These are phyloP conservation scores for Acrocephalus kingi DNA, from an alignment of 2,113 vertebrate genomes.

Conservation along the genomic window DNA sequence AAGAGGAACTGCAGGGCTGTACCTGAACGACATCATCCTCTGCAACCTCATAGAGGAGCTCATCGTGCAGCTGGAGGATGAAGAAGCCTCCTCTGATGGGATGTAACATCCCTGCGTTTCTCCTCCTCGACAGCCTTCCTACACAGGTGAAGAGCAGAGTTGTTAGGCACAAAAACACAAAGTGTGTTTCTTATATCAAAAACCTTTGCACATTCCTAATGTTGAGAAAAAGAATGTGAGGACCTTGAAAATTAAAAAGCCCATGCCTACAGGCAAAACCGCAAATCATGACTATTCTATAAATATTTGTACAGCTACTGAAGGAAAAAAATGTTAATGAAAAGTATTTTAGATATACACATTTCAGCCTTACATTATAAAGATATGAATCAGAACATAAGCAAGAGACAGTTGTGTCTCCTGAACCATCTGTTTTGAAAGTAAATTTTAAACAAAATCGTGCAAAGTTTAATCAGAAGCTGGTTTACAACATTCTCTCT, in stretches of 20 bases:
- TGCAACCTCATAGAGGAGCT: constrained; percentile 93
- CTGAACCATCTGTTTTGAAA: constrained; percentile 45
- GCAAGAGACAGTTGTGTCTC: neutral
- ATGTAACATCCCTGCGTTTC: constrained; percentile 24
- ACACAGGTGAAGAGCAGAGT: neutral
- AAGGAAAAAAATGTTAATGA: constrained; percentile 5
- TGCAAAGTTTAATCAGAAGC: constrained; percentile 6
- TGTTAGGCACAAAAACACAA: neutral
- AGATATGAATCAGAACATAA: constrained; percentile 36
- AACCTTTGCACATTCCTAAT: neutral
- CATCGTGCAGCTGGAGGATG: constrained; percentile 93
- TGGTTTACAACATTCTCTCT: neutral
- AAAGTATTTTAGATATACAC: constrained; percentile 3
- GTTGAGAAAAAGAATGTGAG: neutral
- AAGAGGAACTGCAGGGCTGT: neutral
- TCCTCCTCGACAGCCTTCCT: constrained; percentile 57
- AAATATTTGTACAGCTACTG: constrained; percentile 11
- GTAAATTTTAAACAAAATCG: constrained; percentile 24
- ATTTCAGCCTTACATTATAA: constrained; percentile 9
- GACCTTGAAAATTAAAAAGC: neutral
- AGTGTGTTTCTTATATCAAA: neutral
- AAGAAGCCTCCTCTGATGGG: constrained; percentile 85
- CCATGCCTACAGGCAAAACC: neutral
- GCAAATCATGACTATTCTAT: neutral
- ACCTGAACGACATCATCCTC: constrained; percentile 92